Conservation (phyloP, 2,113 vertebrate genomes). For the Tachuris rubrigastra region DNA sequence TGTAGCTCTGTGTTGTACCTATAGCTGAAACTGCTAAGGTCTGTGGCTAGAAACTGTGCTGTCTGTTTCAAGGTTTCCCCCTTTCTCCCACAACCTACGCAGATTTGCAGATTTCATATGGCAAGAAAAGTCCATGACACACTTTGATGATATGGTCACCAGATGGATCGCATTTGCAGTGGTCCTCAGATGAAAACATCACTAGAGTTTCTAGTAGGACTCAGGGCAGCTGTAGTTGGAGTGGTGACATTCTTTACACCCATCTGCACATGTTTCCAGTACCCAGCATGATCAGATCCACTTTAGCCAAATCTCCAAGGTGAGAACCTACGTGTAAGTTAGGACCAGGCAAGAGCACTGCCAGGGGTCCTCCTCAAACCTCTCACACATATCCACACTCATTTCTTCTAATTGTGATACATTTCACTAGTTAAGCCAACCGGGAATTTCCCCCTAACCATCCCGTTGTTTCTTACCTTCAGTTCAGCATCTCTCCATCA, state of each 20-base stretch:
- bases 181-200: background rate
- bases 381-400: background rate
- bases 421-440: background rate
- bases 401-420: background rate
- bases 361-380: background rate
- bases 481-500: background rate
- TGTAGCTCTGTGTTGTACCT: background rate
- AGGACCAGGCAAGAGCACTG: background rate
- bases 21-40: background rate
- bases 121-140: background rate
- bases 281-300: background rate
- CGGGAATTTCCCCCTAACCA: background rate
- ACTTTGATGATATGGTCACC: background rate
- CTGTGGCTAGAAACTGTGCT: background rate
- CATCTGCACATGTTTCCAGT: background rate
- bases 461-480: background rate
- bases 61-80: background rate
- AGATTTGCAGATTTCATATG: background rate
- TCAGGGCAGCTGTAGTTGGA: background rate
- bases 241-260: background rate
- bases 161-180: background rate
- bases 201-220: background rate
- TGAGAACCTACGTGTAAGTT: background rate
- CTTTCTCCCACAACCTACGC: background rate
- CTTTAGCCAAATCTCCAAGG: background rate